Evolutionary conservation across 2,113 vertebrate genomes (phyloP).

Genomic region (Pongo pygmaeus): DNA sequence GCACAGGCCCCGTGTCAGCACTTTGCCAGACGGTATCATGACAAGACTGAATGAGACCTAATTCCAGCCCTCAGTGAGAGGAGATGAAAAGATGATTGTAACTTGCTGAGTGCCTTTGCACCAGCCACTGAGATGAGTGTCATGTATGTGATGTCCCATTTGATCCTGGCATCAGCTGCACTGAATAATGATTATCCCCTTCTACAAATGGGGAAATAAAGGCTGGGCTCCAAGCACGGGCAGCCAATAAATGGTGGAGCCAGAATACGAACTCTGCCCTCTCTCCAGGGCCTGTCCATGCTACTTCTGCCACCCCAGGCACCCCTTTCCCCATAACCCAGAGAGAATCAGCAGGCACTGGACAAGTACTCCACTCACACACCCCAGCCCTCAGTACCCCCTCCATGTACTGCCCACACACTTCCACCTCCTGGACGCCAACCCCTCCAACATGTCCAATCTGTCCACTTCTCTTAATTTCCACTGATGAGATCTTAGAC

Average conservation of each 20-base stretch:
- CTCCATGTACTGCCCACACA: accelerated
- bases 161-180: background rate
- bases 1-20: accelerated
- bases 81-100: background rate
- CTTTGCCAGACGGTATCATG: accelerated
- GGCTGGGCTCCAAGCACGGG: background rate
- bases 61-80: accelerated
- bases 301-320: accelerated
- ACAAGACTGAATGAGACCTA: background rate
- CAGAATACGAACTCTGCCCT: background rate
- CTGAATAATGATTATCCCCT: too few species aligned
- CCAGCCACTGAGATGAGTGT: accelerated
- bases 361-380: accelerated
- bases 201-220: background rate
- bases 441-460: background rate
- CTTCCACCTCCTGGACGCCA: background rate
- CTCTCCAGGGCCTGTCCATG: accelerated
- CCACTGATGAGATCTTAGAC: background rate
- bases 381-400: background rate
- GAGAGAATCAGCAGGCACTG: accelerated
- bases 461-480: background rate
- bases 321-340: background rate
- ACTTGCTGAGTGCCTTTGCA: background rate
- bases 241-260: background rate
- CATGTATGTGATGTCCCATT: accelerated